Evolutionary conservation across 2,888 invertebrate species (phyloP).

Genomic region (Tetranychus truncatus): DNA sequence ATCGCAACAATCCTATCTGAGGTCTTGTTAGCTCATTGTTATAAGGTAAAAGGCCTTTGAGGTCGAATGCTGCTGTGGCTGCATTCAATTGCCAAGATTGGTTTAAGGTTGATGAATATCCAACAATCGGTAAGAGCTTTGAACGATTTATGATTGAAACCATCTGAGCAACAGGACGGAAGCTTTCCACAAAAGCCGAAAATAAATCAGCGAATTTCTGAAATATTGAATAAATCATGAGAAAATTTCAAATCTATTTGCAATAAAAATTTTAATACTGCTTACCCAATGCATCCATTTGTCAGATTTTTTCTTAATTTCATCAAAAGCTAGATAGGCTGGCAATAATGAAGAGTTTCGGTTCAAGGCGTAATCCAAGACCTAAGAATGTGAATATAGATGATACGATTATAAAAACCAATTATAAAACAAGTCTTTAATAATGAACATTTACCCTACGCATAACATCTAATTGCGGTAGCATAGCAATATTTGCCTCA

Average conservation of each 20-base stretch:
- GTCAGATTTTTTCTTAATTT: conserved; percentile 71
- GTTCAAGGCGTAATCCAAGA: conserved; percentile 74
- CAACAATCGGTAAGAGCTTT: conserved; percentile 78
- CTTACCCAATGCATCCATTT: conserved; percentile 69
- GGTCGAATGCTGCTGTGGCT: conserved; percentile 48
- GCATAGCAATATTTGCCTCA: conserved; percentile 54
- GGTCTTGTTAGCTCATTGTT: conserved; percentile 68
- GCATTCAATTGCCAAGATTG: conserved; percentile 87
- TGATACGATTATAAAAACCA: neutral
- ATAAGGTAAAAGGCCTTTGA: conserved; percentile 66
- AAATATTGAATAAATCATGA: neutral
- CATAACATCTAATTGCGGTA: conserved; percentile 61
- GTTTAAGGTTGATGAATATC: conserved; percentile 70
- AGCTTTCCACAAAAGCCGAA: conserved; percentile 75
- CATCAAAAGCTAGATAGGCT: conserved; percentile 83
- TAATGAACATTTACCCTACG: conserved; percentile 38
- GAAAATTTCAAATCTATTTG: neutral
- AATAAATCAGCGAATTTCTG: conserved; percentile 66
- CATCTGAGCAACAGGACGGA: conserved; percentile 84
- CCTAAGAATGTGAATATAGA: conserved; percentile 30
- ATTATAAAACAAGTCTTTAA: neutral
- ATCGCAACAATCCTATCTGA: conserved; percentile 64
- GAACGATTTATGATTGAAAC: conserved; percentile 68
- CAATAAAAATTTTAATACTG: neutral
- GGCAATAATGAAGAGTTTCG: conserved; percentile 75